Evolutionary conservation across 2,113 vertebrate genomes (phyloP).

Genomic region (Zootoca vivipara): DNA sequence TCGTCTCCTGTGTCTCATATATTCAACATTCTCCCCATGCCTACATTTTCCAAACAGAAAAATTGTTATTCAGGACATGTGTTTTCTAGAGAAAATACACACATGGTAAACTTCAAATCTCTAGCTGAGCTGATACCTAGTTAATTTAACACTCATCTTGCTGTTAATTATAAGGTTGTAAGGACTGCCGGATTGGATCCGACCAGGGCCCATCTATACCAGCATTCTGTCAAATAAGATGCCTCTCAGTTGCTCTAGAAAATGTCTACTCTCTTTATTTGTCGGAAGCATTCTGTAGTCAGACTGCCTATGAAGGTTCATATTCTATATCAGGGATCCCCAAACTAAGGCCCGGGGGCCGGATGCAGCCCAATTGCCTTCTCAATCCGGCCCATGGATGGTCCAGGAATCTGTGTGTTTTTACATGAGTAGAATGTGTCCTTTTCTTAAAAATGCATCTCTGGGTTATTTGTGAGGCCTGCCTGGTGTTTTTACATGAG

Average conservation of each 20-base stretch:
- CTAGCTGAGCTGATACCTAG: background rate
- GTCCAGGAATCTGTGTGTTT: too few species aligned
- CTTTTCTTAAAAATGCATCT: too few species aligned
- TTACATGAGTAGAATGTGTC: too few species aligned
- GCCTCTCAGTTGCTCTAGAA: too few species aligned
- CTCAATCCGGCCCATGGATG: too few species aligned
- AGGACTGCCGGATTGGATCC: background rate
- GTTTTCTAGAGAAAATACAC: conserved; percentile 22
- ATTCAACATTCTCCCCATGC: rapidly evolving
- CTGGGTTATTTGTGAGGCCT: too few species aligned
- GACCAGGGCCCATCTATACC: background rate
- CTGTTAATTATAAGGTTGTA: background rate
- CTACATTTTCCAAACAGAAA: conserved; percentile 5
- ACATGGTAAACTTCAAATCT: background rate
- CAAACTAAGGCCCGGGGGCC: too few species aligned
- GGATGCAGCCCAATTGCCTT: too few species aligned
- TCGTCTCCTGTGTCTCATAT: background rate
- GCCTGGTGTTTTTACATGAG: too few species aligned
- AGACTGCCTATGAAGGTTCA: too few species aligned
- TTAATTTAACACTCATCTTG: background rate
- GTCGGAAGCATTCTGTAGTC: background rate
- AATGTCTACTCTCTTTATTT: background rate
- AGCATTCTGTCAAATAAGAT: background rate
- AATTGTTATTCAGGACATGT: background rate
- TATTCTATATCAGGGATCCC: too few species aligned